phyloP scores from a whole-genome alignment of 53 echinoderm and acorn worm species.

The Holothuria scabra region DNA sequence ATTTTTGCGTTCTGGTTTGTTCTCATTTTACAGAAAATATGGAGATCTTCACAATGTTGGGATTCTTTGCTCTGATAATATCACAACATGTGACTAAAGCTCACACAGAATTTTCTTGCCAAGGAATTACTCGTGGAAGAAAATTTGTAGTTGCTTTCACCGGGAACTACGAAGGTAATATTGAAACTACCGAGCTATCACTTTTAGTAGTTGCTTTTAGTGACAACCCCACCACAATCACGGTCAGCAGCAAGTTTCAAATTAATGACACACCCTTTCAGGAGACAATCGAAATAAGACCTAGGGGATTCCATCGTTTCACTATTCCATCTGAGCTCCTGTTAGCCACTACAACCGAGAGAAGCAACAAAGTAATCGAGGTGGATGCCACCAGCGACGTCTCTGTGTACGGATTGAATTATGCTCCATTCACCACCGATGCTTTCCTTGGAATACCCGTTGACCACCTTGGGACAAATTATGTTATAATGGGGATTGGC shows the following conservation, averaged over 20 bases:
- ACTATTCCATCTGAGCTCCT: neutral
- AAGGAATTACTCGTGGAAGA: conserved; percentile 6
- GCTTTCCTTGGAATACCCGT: conserved; percentile 67
- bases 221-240: neutral
- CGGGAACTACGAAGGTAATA: neutral
- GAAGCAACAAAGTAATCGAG: conserved; percentile 55
- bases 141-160: conserved; percentile 11
- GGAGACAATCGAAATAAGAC: neutral
- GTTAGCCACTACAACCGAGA: neutral
- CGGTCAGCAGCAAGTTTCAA: conserved; percentile 12
- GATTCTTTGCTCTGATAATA: too few species aligned
- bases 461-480: conserved; percentile 52
- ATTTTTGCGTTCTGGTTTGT: too few species aligned
- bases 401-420: conserved; percentile 60
- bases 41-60: too few species aligned
- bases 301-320: neutral
- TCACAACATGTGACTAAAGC: too few species aligned
- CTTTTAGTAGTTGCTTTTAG: conserved; percentile 34
- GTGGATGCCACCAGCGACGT: conserved; percentile 57
- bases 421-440: conserved; percentile 58
- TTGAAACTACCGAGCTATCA: neutral
- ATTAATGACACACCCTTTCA: neutral
- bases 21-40: too few species aligned
- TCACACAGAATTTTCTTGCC: neutral
- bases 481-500: conserved; percentile 45